Evolutionary conservation across 2,888 invertebrate species (phyloP), one percentile per base, ranked within the genome.

Genomic region (Chrysolina oricalcia): DNA sequence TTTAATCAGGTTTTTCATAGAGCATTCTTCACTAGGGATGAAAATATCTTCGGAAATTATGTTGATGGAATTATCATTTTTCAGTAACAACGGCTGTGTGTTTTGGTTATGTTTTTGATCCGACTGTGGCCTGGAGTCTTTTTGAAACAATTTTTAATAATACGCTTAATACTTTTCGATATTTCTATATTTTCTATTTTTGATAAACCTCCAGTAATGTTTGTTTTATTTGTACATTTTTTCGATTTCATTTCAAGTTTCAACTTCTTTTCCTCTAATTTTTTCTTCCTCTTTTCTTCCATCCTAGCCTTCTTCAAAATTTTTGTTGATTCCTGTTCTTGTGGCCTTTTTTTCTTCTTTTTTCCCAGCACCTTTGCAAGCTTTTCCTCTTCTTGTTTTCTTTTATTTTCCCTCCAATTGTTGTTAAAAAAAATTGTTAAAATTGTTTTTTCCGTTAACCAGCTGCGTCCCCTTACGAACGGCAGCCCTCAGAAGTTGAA

Each of bases 71-170:
- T 48, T 15, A 48, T 10, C n/a, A 48, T 48, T 48, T n/a, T 48
- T 48, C 48, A 48, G 48, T 48, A 15, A n/a, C n/a, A n/a, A n/a
- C n/a, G n/a, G n/a, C n/a, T n/a, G n/a, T n/a, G n/a, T n/a, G n/a
- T n/a, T n/a, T 48, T 48, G 48, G 48, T 48, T 48, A n/a, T 48
- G 48, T 48, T 3, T 48, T 48, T 48, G 48, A 48, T 48, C 48
- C n/a, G 48, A 48, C n/a, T 48, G n/a, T 48, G 48, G 48, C 48
- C 48, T 48, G 48, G 48, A 48, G 5, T 48, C 48, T 6, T 48
- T 48, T 48, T 48, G 48, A 48, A 48, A 48, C 48, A 48, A 48
- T 48, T 10, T 48, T 48, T 48, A 15, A 13, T 48, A 48, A 48
- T n/a, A 48, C 48, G 48, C 48, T 48, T n/a, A 6, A 48, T 48